Base-by-base conservation (phyloP, 1,140 invertebrate species). In the Ips typographus region DNA sequence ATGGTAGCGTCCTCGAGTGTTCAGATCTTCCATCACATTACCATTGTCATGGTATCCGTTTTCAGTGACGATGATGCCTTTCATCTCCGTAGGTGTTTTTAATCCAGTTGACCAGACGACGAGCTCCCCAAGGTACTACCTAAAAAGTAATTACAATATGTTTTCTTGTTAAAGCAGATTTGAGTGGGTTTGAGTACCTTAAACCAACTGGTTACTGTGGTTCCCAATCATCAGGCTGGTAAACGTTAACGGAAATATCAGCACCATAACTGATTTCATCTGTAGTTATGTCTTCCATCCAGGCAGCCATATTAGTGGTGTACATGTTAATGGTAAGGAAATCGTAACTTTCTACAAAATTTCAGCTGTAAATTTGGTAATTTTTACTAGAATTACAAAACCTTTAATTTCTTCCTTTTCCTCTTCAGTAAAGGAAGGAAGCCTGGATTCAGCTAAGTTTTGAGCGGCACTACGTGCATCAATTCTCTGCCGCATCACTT, bases 1-100 rank as follows among this genome's bases (percentile, higher is more conserved):
- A 36, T 66, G 58, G 49, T 72, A 72, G 4, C 47, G 63, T 2
- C 68, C 68, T 63, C 71, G 55, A 7, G 51, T 65, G 42, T 72
- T 68, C 43, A 70, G 2, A 65, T 74, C 73, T 52, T 71, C 38
- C 6, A 74, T 51, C 37, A 69, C 61, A 22, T 57, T 65, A 52
- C 71, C 71, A 61, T 69, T 42, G 8, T 83, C 83, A 68, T 80
- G 84, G 78, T 68, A 70, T 7, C 90, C 91, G 76, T 91, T 92
- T 84, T 92, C 90, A 0, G 88, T 89, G 1, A 92, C 80, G 5
- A 88, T 80, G 1, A 91, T 81, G 36, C 80, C 73, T 1, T 85
- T 82, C 86, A 53, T 84, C 78, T n/a, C 22, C 51, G 74, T 90
- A 92, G 3, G 83, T 79, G 0, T 80, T 75, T 53, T 82, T 81